Conservation (phyloP, 2,113 vertebrate species). For the Hippocampus mohnikei region DNA sequence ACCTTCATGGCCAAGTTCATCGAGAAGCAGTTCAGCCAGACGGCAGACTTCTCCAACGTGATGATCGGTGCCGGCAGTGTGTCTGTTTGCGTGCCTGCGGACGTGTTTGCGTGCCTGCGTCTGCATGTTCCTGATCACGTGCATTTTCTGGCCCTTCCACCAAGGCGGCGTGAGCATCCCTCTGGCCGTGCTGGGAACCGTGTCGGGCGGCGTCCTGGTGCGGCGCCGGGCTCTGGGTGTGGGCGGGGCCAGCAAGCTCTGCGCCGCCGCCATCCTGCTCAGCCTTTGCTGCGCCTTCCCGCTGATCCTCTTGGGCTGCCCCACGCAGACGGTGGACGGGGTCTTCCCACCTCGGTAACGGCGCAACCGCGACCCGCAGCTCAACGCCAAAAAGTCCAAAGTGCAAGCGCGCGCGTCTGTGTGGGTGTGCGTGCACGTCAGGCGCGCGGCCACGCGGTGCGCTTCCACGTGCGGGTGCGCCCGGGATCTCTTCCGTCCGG, state of each 20-base stretch:
- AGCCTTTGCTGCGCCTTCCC: constrained; percentile 71
- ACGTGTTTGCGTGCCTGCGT: too few relatives aligned
- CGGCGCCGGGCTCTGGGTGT: constrained; percentile 76
- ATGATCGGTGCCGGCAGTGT: constrained; percentile 77
- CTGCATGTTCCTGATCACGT: too few relatives aligned
- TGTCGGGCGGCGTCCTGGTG: constrained; percentile 81
- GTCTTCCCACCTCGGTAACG: constrained; percentile 48
- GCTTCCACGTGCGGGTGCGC: constrained; percentile 69
- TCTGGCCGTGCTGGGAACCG: constrained; percentile 77
- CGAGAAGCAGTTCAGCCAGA: constrained; percentile 85
- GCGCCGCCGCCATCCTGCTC: constrained; percentile 64
- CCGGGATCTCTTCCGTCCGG: constrained; percentile 72
- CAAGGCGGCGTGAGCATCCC: constrained; percentile 81
- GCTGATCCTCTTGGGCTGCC: constrained; percentile 84
- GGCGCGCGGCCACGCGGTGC: constrained; percentile 47
- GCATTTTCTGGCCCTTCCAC: background rate
- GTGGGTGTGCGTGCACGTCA: background rate
- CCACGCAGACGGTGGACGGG: constrained; percentile 74
- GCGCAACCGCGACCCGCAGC: too few relatives aligned
- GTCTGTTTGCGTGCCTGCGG: background rate
- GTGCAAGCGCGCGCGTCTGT: background rate
- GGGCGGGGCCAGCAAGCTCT: constrained; percentile 68
- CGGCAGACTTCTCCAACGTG: constrained; percentile 79
- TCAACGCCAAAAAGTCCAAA: too few relatives aligned
- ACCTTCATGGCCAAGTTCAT: constrained; percentile 92